Conservation (phyloP, 2,113 vertebrate genomes). For the Elephas maximus region DNA sequence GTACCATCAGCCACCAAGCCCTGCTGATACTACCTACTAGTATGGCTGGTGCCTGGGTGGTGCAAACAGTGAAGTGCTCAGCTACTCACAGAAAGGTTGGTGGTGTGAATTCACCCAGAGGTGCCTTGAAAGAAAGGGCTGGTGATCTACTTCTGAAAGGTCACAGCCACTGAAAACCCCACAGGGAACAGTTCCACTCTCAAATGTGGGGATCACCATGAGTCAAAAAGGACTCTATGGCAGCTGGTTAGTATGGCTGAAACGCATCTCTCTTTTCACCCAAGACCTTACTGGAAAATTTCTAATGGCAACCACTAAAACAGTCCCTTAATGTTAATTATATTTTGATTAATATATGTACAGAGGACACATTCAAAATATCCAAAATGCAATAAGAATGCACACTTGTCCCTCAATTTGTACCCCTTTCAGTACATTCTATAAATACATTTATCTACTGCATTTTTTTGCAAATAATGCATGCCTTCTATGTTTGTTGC, state of each 20-base stretch:
- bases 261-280: background rate
- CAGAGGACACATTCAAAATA: background rate
- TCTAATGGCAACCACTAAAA: background rate
- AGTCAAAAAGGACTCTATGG: background rate
- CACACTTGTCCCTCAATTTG: background rate
- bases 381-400: background rate
- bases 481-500: too few relatives aligned
- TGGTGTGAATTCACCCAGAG: too few relatives aligned
- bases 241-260: background rate
- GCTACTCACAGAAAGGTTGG: too few relatives aligned
- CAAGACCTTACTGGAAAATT: background rate
- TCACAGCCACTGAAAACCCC: too few relatives aligned
- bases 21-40: too few relatives aligned
- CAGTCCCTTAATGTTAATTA: background rate
- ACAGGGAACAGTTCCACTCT: too few relatives aligned
- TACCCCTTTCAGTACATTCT: background rate
- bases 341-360: background rate
- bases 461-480: too few relatives aligned
- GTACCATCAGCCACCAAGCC: background rate
- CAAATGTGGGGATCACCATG: too few relatives aligned
- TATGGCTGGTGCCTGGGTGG: background rate
- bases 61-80: too few relatives aligned
- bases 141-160: too few relatives aligned
- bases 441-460: background rate
- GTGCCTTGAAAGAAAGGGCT: too few relatives aligned